Base-by-base conservation (phyloP, 2,797 vertebrate species). In the Oophaga sylvatica region DNA sequence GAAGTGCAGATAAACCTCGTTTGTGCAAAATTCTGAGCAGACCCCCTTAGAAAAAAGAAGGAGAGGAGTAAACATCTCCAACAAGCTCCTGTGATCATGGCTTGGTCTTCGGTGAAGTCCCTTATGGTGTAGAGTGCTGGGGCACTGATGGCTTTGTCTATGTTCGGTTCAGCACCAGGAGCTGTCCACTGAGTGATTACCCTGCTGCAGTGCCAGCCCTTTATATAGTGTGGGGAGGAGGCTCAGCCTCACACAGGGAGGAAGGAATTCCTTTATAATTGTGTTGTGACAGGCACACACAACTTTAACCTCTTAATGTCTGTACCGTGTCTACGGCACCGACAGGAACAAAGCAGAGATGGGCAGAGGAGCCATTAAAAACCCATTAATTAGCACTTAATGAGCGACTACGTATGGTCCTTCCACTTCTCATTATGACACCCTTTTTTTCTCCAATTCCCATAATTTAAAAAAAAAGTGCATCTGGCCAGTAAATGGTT, bases 1-100 rank as follows among this genome's bases (percentile, higher is more conserved):
- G 98, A 99, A 90, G 97, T 98, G 95, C 98, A 99, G 92, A 99
- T 95, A 91, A 99, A 99, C 89, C 98, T 97, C 70, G 97, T 97
- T 93, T 97, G 97, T 90, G 96, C 96, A 90, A 97, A 95, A 92
- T 97, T 95, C 93, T 97, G 97, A 53, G 95, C 94, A 73, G 93
- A 91, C 84, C 95, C 91, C 89, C 93, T 88, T 88, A 91, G 87
- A 70, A 93, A 85, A 85, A 96, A 93, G 87, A 93, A 94, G 70
- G 92, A 94, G 88, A 96, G 93, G 85, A 96, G 90, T 90, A 95
- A 93, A 93, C 96, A 94, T 93, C 95, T 96, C 95, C 94, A 93
- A 70, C 93, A 93, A 82, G 91, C 91, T 88, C 92, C 90, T 60
- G 94, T 90, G 87, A 87, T 93, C 94, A 95, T 95, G 94, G 91